Conservation (phyloP, 2,113 vertebrate species). For the Cebus imitator region DNA sequence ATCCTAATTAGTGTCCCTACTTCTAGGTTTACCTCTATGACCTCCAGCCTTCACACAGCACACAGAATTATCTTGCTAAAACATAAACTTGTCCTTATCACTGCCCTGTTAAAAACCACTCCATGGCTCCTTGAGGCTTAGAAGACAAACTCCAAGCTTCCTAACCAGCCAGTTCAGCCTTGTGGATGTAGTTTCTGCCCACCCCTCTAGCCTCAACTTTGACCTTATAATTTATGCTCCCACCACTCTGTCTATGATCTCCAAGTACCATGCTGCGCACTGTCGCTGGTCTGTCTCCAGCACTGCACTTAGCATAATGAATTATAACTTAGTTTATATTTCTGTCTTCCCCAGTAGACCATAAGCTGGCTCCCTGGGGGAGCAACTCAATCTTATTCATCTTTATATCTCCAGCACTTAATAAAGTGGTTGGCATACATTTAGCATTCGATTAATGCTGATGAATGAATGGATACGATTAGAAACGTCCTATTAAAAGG, state of each 20-base stretch:
- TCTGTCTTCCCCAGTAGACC: not conserved
- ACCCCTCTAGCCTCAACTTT: not conserved
- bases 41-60: not conserved
- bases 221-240: not conserved
- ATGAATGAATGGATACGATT: not conserved
- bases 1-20: not conserved
- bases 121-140: not conserved
- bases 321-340: slow-evolving; percentile 23
- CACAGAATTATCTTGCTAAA: not conserved
- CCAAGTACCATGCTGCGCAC: not conserved
- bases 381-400: not conserved
- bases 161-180: not conserved
- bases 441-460: not conserved
- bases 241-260: not conserved
- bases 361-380: not conserved
- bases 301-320: not conserved
- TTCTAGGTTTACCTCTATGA: not conserved
- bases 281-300: not conserved
- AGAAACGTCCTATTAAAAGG: slow-evolving; percentile 2
- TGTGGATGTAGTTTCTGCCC: not conserved
- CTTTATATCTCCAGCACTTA: not conserved
- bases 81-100: not conserved
- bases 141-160: slow-evolving; percentile 3
- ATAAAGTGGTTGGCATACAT: not conserved
- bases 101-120: not conserved